These are phyloP conservation scores for Argynnis bischoffii DNA, from an alignment of 2,888 invertebrate species.

Conservation along the genomic window DNA sequence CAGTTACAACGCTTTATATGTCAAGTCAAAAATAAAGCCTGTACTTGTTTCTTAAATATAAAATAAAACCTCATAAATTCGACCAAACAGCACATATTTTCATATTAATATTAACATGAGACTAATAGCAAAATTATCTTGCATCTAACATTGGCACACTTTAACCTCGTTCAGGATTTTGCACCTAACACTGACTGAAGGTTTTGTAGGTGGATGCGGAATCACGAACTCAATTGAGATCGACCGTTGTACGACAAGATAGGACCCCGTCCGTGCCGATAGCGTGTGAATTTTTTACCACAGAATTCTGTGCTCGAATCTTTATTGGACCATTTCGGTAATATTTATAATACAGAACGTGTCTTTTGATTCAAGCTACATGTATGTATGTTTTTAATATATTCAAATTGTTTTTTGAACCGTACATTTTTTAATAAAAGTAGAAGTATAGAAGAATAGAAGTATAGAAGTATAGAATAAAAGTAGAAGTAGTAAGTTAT, in stretches of 20 bases:
- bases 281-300: conserved; percentile 32
- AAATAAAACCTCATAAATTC: not conserved
- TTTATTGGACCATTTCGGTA: conserved; percentile 25
- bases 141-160: conserved; percentile 16
- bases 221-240: conserved; percentile 64
- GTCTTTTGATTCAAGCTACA: conserved; percentile 8
- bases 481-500: too few species aligned
- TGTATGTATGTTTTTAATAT: not conserved
- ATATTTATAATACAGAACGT: conserved; percentile 33
- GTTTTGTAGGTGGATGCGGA: conserved; percentile 48
- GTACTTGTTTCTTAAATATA: not conserved
- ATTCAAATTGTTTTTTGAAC: too few species aligned
- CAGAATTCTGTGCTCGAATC: conserved; percentile 28
- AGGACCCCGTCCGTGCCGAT: conserved; percentile 31
- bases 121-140: conserved; percentile 11
- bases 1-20: too few species aligned
- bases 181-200: conserved; percentile 33
- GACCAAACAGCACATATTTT: not conserved
- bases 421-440: too few species aligned
- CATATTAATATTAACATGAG: not conserved
- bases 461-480: too few species aligned
- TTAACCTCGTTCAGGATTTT: conserved; percentile 27
- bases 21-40: too few species aligned
- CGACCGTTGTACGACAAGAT: conserved; percentile 37
- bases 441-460: too few species aligned